phyloP scores from a whole-genome alignment of 2,888 invertebrate genomes.

The Anoplius nigerrimus region DNA sequence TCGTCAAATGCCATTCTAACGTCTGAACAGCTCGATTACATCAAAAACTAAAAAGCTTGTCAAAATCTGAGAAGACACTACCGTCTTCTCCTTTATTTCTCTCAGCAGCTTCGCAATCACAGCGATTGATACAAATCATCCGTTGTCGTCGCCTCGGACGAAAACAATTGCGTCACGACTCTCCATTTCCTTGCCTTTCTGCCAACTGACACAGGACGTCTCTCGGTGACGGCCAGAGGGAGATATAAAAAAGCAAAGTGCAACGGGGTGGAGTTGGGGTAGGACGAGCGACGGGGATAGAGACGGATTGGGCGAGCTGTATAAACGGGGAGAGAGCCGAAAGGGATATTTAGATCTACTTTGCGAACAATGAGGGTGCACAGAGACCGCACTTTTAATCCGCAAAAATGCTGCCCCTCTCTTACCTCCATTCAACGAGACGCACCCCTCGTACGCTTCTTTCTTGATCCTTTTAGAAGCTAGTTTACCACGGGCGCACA shows the following conservation, averaged over 20 bases:
- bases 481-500: conserved; percentile 52
- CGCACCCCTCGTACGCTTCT: conserved; percentile 6
- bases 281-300: too few relatives aligned
- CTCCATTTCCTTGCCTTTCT: background rate
- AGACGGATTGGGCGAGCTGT: too few relatives aligned
- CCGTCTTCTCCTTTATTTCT: conserved; percentile 10
- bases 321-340: background rate
- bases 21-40: too few relatives aligned
- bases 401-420: conserved; percentile 59
- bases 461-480: conserved; percentile 64
- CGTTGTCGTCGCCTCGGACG: conserved; percentile 20
- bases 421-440: conserved; percentile 21
- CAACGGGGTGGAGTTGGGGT: too few relatives aligned
- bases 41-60: too few relatives aligned
- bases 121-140: conserved; percentile 36
- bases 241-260: too few relatives aligned
- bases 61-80: too few relatives aligned
- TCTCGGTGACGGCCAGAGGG: too few relatives aligned
- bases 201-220: background rate
- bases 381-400: conserved; percentile 56
- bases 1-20: too few relatives aligned
- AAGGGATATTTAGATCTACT: conserved; percentile 46
- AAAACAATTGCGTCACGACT: too few relatives aligned
- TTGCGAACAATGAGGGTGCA: conserved; percentile 47
- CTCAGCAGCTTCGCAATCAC: conserved; percentile 34